Percentiles rank a stretch among this genome's conserved stretches.
Evolutionary conservation across 2,888 invertebrate genomes (phyloP).

Genomic region (Clanis bilineata): DNA sequence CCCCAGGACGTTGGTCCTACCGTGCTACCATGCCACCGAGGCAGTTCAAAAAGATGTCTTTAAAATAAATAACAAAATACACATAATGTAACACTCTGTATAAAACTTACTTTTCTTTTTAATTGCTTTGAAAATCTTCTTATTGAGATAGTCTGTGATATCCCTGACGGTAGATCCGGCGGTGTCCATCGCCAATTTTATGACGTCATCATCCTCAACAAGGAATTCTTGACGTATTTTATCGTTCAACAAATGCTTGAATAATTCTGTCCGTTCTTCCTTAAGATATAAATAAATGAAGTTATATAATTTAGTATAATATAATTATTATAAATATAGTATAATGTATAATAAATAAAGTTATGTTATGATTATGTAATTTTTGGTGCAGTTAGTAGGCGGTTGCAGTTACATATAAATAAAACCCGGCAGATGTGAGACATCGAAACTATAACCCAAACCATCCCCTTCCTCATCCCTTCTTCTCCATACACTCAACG

Average conservation of each 20-base stretch:
- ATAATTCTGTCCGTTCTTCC: conserved; percentile 84
- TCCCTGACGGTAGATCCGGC: conserved; percentile 88
- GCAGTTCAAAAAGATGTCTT: too few species aligned
- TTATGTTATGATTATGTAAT: too few species aligned
- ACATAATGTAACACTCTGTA: not conserved
- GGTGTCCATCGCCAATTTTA: conserved; percentile 84
- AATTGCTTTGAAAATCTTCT: conserved; percentile 87
- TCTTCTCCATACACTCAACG: too few species aligned
- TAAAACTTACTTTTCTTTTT: conserved; percentile 83
- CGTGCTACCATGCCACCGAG: too few species aligned
- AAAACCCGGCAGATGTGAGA: too few species aligned
- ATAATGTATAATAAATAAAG: too few species aligned
- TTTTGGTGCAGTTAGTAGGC: too few species aligned
- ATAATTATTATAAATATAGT: too few species aligned
- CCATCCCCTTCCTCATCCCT: too few species aligned
- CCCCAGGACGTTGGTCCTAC: too few species aligned
- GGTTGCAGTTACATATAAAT: too few species aligned
- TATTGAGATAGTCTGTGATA: conserved; percentile 86
- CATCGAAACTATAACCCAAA: too few species aligned
- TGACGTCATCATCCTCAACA: conserved; percentile 79
- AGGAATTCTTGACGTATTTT: conserved; percentile 70
- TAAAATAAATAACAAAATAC: not conserved
- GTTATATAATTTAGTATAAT: not conserved
- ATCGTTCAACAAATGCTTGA: conserved; percentile 83
- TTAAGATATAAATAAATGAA: conserved; percentile 37